phyloP scores from a whole-genome alignment of 2,797 vertebrate genomes.

The Streptopelia turtur region DNA sequence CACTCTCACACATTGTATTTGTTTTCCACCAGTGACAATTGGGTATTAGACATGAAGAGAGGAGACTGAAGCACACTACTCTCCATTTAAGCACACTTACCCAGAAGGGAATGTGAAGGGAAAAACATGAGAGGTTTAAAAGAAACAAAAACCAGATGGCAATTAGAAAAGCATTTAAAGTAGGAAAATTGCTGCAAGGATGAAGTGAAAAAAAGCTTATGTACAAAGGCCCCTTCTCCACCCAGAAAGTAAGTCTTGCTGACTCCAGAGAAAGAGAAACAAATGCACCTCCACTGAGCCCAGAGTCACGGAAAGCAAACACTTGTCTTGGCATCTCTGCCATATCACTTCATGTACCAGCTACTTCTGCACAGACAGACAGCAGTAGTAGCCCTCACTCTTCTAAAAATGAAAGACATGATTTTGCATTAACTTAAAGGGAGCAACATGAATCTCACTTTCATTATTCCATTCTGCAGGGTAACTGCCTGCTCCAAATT shows the following conservation, averaged over 20 bases:
- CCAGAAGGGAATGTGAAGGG: fast-evolving
- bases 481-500: fast-evolving
- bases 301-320: neutral
- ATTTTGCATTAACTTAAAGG: neutral
- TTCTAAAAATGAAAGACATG: neutral
- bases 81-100: neutral
- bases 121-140: neutral
- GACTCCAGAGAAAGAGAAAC: neutral
- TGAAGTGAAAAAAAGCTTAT: neutral
- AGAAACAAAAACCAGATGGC: neutral
- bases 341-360: neutral
- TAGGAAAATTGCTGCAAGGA: neutral
- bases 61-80: neutral
- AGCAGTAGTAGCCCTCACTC: fast-evolving
- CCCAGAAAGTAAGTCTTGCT: neutral
- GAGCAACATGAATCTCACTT: neutral
- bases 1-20: neutral
- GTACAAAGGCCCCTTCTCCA: neutral
- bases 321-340: neutral
- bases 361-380: neutral
- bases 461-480: neutral
- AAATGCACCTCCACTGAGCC: neutral
- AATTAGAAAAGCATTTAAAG: neutral
- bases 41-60: neutral
- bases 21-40: neutral